Evolutionary conservation across 2,797 vertebrate species (phyloP), one percentile per base, ranked within the genome.

Genomic region (Pseudochirops corinnae): DNA sequence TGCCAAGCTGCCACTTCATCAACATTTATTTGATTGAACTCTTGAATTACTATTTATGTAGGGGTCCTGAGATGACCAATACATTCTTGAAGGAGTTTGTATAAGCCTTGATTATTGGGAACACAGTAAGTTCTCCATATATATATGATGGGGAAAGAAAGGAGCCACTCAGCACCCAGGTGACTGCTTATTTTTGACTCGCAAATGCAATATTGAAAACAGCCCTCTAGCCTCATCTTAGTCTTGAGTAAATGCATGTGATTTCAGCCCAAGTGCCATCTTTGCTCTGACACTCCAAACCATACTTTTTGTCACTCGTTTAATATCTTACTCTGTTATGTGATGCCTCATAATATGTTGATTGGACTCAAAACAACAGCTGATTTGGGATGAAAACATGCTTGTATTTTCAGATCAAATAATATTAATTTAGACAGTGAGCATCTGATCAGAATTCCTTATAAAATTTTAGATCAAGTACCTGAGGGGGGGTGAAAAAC

Each of bases 381-480:
- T 55, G 62, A 93, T 91, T 96, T 56, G 1, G 90, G 90, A 53
- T 93, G 95, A 94, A 95, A 96, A 95, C 93, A 92, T 55, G 90
- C 94, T 33, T 62, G 46, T 28, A 14, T 93, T 96, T 96, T 92
- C 26, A 33, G 93, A 92, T 82, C 93, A 97, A 97, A 94, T 92
- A 90, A 87, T 95, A 62, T 96, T 93, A 57, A 67, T 93, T 95
- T 97, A 92, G 95, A 95, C 94, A 90, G 92, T 18, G 93, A 96
- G 94, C 57, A 28, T 93, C 94, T 91, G 95, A 96, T 94, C 95
- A 95, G 94, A 94, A 97, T 95, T 95, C 90, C 94, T 74, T 58
- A 91, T 96, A 95, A 97, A 96, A 94, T 95, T 93, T 95, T 93
- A 95, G 90, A 91, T 91, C 92, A 21, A 95, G 93, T 90, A 92